Conservation (phyloP, 2,113 vertebrate genomes). For the Marmota monax region DNA sequence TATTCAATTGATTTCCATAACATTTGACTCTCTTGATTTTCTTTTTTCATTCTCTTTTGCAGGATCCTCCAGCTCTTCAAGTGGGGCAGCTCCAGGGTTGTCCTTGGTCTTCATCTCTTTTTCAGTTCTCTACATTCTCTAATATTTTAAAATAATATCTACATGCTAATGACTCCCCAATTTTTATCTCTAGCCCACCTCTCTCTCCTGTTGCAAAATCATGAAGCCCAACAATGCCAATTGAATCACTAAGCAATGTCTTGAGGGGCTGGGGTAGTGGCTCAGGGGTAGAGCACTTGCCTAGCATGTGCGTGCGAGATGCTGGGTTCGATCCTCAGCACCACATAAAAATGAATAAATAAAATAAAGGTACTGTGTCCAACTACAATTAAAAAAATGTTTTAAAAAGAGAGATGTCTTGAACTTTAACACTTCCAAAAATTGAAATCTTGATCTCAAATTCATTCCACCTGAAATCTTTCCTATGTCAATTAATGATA, state of each 20-base stretch:
- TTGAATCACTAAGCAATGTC: neutral
- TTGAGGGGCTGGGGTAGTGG: neutral
- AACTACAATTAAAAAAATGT: too few species aligned
- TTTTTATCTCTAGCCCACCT: neutral
- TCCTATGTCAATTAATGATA: neutral
- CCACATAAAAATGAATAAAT: too few species aligned
- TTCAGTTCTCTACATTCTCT: neutral
- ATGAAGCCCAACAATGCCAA: neutral
- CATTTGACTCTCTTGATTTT: neutral
- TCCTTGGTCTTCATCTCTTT: neutral
- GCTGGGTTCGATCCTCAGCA: too few species aligned
- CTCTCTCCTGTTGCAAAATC: neutral
- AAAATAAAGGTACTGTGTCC: too few species aligned
- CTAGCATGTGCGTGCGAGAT: too few species aligned
- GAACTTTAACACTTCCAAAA: neutral
- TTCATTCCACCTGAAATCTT: neutral
- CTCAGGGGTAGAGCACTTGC: too few species aligned
- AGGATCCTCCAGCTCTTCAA: neutral
- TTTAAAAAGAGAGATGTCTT: neutral
- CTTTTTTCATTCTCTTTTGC: neutral
- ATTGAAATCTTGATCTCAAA: constrained; percentile 47
- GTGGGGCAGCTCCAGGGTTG: neutral
- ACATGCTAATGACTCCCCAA: neutral
- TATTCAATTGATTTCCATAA: neutral
- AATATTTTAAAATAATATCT: neutral